These are phyloP conservation scores for Cheilosia scutellata DNA, from an alignment of 2,888 invertebrate species.

Conservation along the genomic window DNA sequence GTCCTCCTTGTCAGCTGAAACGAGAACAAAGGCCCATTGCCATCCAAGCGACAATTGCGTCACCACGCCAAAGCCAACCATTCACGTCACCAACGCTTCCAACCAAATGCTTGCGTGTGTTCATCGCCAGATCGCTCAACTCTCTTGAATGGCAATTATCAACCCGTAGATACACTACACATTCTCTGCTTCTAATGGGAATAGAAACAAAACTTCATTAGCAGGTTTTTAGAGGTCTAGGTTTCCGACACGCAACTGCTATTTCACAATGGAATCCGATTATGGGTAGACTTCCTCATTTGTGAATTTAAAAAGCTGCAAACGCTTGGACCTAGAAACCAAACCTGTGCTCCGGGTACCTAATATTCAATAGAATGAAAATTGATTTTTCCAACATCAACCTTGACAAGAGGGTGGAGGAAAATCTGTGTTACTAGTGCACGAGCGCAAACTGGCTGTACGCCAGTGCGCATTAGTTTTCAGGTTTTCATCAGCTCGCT, in stretches of 20 bases:
- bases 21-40: neutral
- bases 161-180: slow-evolving; percentile 1
- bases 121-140: slow-evolving; percentile 48
- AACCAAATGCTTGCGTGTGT: slow-evolving; percentile 13
- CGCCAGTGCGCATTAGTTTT: slow-evolving; percentile 58
- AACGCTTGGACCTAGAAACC: neutral
- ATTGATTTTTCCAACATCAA: slow-evolving; percentile 57
- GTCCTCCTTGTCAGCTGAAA: neutral
- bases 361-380: slow-evolving; percentile 1
- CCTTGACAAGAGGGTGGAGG: slow-evolving; percentile 20
- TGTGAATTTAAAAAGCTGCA: neutral
- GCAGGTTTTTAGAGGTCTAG: slow-evolving; percentile 37
- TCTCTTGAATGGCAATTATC: slow-evolving; percentile 33
- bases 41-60: slow-evolving; percentile 20
- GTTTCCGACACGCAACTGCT: neutral
- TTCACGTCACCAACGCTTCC: slow-evolving; percentile 22
- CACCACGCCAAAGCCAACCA: slow-evolving; percentile 16
- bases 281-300: slow-evolving; percentile 9
- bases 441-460: slow-evolving; percentile 61
- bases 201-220: too few species aligned
- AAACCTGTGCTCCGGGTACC: neutral
- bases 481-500: slow-evolving; percentile 49
- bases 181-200: neutral
- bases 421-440: slow-evolving; percentile 62
- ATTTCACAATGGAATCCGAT: slow-evolving; percentile 27